Evolutionary conservation across 2,888 invertebrate species (phyloP), one percentile per base, ranked within the genome.

Genomic region (Camptogramma bilineatum): DNA sequence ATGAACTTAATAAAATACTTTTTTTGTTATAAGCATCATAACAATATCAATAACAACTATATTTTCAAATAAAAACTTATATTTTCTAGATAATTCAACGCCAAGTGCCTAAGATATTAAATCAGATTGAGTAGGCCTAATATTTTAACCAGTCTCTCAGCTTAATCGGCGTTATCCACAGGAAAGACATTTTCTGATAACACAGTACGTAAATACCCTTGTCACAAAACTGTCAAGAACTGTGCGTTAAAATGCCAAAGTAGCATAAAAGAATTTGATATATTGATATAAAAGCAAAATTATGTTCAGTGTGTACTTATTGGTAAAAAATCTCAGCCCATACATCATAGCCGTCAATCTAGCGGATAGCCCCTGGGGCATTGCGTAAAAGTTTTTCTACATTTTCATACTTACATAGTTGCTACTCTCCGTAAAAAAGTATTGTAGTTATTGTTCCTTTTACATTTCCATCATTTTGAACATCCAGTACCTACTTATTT

Each of bases 201-300:
- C 34, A 13, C 42, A 46, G 17, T 47, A 21, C 2, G 13, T 54
- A 19, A 52, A 65, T 72, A 82, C 82, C 82, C 81, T 71, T 77
- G 70, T 83, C 80, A 80, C 78, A 71, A 76, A 80, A 78, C 75
- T 79, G 74, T 82, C 74, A 69, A 70, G 74, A 80, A 75, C 77
- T 76, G 83, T 82, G 71, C 69, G 71, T 75, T 76, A 82, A 83
- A 79, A 80, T 76, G 87, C 87, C 87, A 76, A 84, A 75, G 75
- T 68, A 75, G 77, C 76, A 86, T 84, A 88, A 89, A 86, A 84
- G 86, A 88, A 88, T 88, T 90, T 92, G 92, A 93, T 91, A 84
- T 84, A 91, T 91, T 86, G 90, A 88, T 81, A 87, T 93, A 92
- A 93, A 90, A 93, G 93, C 91, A 92, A 92, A 93, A 90, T 90